These are phyloP conservation scores for Phalacrocorax aristotelis DNA, from an alignment of 2,113 vertebrate species.

Conservation along the genomic window DNA sequence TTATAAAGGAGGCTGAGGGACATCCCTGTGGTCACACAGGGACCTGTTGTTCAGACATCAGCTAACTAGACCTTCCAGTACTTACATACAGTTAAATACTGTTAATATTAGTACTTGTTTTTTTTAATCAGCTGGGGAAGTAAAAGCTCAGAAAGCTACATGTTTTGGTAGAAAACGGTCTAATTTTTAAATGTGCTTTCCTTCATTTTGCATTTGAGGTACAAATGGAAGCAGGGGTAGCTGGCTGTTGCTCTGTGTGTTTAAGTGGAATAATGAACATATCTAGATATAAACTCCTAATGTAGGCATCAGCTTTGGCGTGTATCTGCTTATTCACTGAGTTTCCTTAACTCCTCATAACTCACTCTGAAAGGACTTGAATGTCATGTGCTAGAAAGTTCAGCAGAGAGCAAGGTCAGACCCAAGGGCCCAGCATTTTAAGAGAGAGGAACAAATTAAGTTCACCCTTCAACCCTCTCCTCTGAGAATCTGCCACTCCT, in stretches of 20 bases:
- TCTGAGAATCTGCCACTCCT: not conserved
- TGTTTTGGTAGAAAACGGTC: not conserved
- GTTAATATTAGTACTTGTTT: not conserved
- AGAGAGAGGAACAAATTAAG: conserved; percentile 22
- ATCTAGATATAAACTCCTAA: not conserved
- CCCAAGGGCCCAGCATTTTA: not conserved
- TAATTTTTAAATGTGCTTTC: not conserved
- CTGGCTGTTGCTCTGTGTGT: not conserved
- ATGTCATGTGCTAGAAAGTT: not conserved
- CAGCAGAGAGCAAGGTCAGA: conserved; percentile 8
- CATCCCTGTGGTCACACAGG: not conserved
- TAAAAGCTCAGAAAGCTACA: not conserved
- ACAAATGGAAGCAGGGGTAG: not conserved
- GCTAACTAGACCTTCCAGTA: too few species aligned
- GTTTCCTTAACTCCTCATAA: not conserved
- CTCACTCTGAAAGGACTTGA: not conserved
- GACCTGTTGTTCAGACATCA: not conserved
- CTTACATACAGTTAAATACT: fast-evolving
- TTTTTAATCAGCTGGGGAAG: not conserved
- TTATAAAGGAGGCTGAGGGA: not conserved
- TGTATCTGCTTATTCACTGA: not conserved
- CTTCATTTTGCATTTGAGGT: not conserved
- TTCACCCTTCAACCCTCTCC: not conserved
- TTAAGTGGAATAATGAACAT: not conserved
- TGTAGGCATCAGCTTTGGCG: not conserved